Evolutionary conservation across 1,140 invertebrate species (phyloP).

Genomic region (Hylyphantes graminicola): DNA sequence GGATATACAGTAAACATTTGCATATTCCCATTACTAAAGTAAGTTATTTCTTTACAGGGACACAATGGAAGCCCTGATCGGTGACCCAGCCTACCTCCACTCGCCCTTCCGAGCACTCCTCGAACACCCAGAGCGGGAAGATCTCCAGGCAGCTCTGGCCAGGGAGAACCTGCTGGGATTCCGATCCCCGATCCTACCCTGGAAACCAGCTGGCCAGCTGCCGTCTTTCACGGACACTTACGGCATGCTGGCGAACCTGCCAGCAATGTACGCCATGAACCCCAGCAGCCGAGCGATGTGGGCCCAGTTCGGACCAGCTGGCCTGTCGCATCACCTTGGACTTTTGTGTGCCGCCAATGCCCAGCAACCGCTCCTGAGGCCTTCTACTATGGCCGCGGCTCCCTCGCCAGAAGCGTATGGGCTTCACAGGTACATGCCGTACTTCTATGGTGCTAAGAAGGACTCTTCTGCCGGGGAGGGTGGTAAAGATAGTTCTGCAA

Average conservation of each 20-base stretch:
- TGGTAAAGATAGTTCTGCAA: slow-evolving; percentile 37
- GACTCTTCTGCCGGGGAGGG: slow-evolving; percentile 10
- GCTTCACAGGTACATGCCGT: slow-evolving; percentile 55
- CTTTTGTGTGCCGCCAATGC: slow-evolving; percentile 44
- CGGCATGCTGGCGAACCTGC: slow-evolving; percentile 46
- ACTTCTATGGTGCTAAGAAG: slow-evolving; percentile 41
- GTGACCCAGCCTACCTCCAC: slow-evolving; percentile 43
- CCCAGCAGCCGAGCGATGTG: slow-evolving; percentile 33
- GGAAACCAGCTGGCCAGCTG: slow-evolving; percentile 43
- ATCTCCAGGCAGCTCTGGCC: slow-evolving; percentile 51
- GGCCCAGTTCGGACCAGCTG: slow-evolving; percentile 48
- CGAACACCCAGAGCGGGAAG: slow-evolving; percentile 54
- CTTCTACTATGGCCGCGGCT: neutral
- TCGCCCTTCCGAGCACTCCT: slow-evolving; percentile 50
- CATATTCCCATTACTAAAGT: no score
- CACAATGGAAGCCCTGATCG: slow-evolving; percentile 56
- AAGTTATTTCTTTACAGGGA: slow-evolving; percentile 6
- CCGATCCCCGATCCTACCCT: slow-evolving; percentile 35
- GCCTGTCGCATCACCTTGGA: slow-evolving; percentile 47
- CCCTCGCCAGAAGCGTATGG: slow-evolving; percentile 30
- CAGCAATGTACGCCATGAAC: slow-evolving; percentile 50
- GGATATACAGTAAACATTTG: no score
- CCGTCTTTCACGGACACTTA: slow-evolving; percentile 56
- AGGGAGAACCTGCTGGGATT: slow-evolving; percentile 51
- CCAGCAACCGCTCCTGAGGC: slow-evolving; percentile 15